Evolutionary conservation across 2,888 invertebrate species (phyloP).

Genomic region (Agrochola macilenta): DNA sequence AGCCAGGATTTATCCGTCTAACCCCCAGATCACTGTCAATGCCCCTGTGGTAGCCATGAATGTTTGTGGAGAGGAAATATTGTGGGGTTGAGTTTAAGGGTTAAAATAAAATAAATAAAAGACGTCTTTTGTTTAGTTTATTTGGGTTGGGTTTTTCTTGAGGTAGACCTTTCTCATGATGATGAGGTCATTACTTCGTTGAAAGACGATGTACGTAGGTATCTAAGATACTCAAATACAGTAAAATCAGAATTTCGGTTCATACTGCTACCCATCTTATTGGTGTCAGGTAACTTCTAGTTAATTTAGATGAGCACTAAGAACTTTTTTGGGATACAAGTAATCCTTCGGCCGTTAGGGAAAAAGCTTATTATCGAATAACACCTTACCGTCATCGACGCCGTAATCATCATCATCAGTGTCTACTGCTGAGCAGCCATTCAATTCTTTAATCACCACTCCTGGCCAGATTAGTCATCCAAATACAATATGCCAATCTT

Average conservation of each 20-base stretch:
- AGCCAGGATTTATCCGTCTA: slow-evolving; percentile 46
- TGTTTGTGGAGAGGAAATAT: slow-evolving; percentile 1
- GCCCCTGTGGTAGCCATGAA: slow-evolving; percentile 40
- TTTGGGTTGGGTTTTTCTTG: neutral
- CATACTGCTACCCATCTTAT: neutral
- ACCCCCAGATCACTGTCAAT: slow-evolving; percentile 56
- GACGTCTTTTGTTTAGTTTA: no score
- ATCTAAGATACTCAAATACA: neutral
- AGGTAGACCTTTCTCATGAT: no score
- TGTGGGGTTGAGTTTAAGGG: neutral
- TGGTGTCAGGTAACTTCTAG: neutral
- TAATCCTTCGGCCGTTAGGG: neutral
- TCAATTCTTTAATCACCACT: neutral
- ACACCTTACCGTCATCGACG: neutral
- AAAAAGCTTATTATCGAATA: neutral
- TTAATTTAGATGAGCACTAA: no score
- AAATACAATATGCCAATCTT: neutral
- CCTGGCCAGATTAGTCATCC: neutral
- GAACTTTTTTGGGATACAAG: neutral
- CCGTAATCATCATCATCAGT: neutral
- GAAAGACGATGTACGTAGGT: neutral
- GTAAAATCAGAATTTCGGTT: neutral
- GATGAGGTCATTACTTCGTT: no score
- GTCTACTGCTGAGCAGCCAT: neutral
- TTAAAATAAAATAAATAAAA: neutral